Conservation (phyloP, 2,113 vertebrate genomes). For the Hippolais icterina region DNA sequence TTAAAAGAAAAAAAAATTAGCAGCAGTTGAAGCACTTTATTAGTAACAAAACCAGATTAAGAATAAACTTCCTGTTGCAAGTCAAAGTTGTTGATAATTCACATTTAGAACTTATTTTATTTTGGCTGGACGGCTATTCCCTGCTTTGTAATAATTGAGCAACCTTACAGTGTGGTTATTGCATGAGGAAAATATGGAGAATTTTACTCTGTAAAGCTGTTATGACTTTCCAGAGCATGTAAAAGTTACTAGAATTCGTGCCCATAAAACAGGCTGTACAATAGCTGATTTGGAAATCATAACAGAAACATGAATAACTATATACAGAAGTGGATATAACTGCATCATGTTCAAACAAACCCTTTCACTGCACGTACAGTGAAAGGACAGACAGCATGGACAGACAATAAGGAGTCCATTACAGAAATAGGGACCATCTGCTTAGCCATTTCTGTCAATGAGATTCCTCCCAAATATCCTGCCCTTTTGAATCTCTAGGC, state of each 20-base stretch:
- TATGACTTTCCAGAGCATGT: neutral
- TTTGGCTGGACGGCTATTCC: neutral
- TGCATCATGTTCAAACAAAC: neutral
- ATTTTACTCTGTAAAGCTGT: neutral
- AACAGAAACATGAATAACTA: neutral
- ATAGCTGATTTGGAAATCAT: neutral
- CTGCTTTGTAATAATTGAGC: neutral
- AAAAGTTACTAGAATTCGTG: neutral
- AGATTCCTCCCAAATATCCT: neutral
- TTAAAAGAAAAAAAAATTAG: neutral
- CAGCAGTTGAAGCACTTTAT: neutral
- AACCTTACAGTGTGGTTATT: neutral
- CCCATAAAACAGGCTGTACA: neutral
- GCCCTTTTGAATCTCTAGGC: neutral
- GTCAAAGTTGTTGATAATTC: neutral
- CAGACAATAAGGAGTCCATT: neutral
- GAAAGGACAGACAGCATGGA: neutral
- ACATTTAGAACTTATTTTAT: neutral
- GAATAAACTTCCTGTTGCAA: neutral
- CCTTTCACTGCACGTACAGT: neutral
- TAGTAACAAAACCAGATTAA: neutral
- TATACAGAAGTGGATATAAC: neutral
- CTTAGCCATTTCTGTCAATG: neutral
- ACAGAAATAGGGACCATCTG: neutral
- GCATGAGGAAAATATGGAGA: neutral